A percentile compares a stretch with the other conserved stretches of the same genome.
phyloP scores from a whole-genome alignment of 1,140 invertebrate species.

The Drosophila kepulauana region DNA sequence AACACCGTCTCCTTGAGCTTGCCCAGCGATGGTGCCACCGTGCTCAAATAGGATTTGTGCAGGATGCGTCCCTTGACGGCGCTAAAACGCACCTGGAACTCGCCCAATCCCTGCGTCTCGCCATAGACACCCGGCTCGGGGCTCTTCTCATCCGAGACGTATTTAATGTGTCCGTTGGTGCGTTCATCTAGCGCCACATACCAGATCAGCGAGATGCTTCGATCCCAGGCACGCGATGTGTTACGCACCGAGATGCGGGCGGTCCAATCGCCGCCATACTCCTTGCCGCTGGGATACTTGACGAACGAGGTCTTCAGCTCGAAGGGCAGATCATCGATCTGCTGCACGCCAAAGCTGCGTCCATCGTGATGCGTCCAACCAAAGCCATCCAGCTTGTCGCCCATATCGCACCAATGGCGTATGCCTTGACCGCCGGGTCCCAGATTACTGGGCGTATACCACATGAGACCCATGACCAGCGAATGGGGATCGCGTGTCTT shows the following conservation, averaged over 20 bases:
- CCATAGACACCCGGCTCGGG: conserved; percentile 90
- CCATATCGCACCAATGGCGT: conserved; percentile 97
- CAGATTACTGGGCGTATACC: conserved; percentile 93
- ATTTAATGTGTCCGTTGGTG: conserved; percentile 87
- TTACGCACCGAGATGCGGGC: conserved; percentile 91
- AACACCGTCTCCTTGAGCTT: conserved; percentile 92
- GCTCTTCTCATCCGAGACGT: conserved; percentile 86
- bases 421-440: conserved; percentile 89
- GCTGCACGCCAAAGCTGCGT: conserved; percentile 95
- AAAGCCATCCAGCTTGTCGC: conserved; percentile 92
- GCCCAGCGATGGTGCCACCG: conserved; percentile 89
- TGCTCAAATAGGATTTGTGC: conserved; percentile 91
- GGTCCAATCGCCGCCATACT: conserved; percentile 96
- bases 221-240: conserved; percentile 72
- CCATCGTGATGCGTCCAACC: conserved; percentile 98
- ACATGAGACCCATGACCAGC: conserved; percentile 97
- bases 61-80: conserved; percentile 86
- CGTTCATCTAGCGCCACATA: conserved; percentile 92
- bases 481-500: conserved; percentile 95
- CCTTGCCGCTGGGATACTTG: conserved; percentile 91
- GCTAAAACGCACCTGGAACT: conserved; percentile 88
- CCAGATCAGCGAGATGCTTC: conserved; percentile 90
- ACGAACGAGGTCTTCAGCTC: conserved; percentile 95
- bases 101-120: conserved; percentile 91
- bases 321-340: conserved; percentile 93